Base-by-base conservation (phyloP, 2,797 vertebrate genomes). In the Acipenser oxyrinchus region DNA sequence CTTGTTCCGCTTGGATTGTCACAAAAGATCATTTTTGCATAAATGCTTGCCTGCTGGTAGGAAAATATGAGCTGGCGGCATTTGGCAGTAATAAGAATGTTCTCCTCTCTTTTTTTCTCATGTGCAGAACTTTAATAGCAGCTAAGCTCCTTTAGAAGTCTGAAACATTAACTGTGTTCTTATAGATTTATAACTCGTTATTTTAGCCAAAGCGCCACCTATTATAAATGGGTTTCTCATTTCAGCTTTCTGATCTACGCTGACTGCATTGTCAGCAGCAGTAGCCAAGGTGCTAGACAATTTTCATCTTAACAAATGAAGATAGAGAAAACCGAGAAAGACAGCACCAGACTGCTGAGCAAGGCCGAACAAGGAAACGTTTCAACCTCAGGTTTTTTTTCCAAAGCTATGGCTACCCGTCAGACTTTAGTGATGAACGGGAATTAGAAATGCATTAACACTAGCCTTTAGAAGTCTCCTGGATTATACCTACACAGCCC, bases 231-330 rank as follows among this genome's bases (percentile, higher is more conserved):
- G 4, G 8, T 37, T 62, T 58, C 10, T 58, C 12, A 37, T 48
- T 9, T 23, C 15, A 62, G 60, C 18, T 62, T 62, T 62, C 6
- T n/a, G 12, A 58, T 58, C 55, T n/a, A 13, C 10, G 6, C 12
- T 58, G 10, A 6, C 12, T 58, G 55, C 2, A 58, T 2, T 62
- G 60, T 48, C 60, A 62, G 11, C 6, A 62, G n/a, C 48, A 48
- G 58, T 1, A 37, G 60, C 23, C 18, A 48, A 62, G 60, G 60
- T 62, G 60, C 60, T 48, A 8, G 8, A 62, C 48, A 2, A 62
- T 62, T 62, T 37, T 10, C 48, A 8, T n/a, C 15, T 62, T 62
- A 37, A 62, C 6, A 62, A 62, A 62, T 62, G 48, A 62, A 62
- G 48, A 6, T 10, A 62, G 13, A 37, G 7, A 62, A 62, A 62